Evolutionary conservation across 2,113 vertebrate species (phyloP), one percentile per base, ranked within the genome.

Genomic region (Elachura formosa): DNA sequence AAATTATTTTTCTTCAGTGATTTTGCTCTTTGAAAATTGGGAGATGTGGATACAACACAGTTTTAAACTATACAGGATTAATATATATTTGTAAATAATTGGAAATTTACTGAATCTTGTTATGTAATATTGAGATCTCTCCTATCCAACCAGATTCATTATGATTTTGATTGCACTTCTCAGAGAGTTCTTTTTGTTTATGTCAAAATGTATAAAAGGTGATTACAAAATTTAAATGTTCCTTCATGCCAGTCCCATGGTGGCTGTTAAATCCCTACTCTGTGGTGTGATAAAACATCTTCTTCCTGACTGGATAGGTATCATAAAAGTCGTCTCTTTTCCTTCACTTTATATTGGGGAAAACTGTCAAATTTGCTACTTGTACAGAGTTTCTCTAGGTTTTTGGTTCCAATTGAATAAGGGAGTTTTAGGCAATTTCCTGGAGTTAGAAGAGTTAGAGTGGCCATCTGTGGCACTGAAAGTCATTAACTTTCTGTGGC

Each of bases 401-500:
- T 87, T 86, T 91, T 52, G 34, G 13, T 80, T 89, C 74, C 78
- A 89, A 94, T 54, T 84, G 54, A 87, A 41, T 62, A 38, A 72
- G 23, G 8, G 68, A 67, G 63, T 93, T 92, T 91, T 43, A 93
- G 51, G 40, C 68, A 29, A 49, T 87, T 94, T 96, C 81, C 66
- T 3, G 20, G 77, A 92, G 76, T 89, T 52, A 38, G 51, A 64
- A 48, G 77, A 91, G 67, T 22, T 91, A 41, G 51, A 81, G 78
- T 52, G 87, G 77, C 93, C 95, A 96, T 96, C 94, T 97, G 94
- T 94, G 84, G 81, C 15, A 3, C 78, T 85, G 58, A 94, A 45
- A 95, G 87, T 91, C 92, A 94, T 96, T 95, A 94, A 88, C 84
- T 96, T 96, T 94, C 91, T 66, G 11, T 45, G 77, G 89, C 83